These are phyloP conservation scores for Bellardia bayeri DNA, from an alignment of 2,888 invertebrate genomes.

Conservation along the genomic window DNA sequence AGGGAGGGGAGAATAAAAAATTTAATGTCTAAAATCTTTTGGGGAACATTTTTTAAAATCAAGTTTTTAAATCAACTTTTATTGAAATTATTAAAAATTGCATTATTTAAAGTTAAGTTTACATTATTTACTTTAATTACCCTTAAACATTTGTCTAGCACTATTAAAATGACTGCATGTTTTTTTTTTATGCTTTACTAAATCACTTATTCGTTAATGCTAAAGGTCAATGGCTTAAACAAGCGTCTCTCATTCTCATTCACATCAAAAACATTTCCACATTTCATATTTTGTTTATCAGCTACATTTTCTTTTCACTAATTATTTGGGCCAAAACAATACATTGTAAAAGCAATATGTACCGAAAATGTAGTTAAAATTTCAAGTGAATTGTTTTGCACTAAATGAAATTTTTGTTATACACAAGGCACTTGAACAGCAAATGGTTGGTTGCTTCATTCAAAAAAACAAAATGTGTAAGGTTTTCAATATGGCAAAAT, in stretches of 20 bases:
- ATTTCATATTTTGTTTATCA: constrained; percentile 24
- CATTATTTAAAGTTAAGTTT: no score
- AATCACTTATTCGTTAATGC: neutral
- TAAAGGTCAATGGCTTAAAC: constrained; percentile 46
- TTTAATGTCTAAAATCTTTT: neutral
- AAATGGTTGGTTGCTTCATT: constrained; percentile 29
- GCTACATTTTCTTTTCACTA: constrained; percentile 11
- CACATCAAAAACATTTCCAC: constrained; percentile 40
- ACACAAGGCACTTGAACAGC: constrained; percentile 56
- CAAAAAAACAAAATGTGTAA: neutral
- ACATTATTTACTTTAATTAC: no score
- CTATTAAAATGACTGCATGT: neutral
- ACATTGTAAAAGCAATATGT: constrained; percentile 9
- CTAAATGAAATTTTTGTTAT: constrained; percentile 36
- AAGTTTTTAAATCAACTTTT: no score
- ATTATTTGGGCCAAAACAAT: constrained; percentile 27
- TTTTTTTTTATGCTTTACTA: neutral
- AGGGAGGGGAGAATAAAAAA: neutral
- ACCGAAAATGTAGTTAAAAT: constrained; percentile 19
- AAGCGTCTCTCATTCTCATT: neutral
- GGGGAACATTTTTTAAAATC: neutral
- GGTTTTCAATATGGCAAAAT: neutral
- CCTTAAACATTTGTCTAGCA: neutral
- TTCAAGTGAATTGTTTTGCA: constrained; percentile 53
- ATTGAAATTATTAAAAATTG: no score